phyloP scores from a whole-genome alignment of 2,888 invertebrate species.

The Alentia gelatinosa region DNA sequence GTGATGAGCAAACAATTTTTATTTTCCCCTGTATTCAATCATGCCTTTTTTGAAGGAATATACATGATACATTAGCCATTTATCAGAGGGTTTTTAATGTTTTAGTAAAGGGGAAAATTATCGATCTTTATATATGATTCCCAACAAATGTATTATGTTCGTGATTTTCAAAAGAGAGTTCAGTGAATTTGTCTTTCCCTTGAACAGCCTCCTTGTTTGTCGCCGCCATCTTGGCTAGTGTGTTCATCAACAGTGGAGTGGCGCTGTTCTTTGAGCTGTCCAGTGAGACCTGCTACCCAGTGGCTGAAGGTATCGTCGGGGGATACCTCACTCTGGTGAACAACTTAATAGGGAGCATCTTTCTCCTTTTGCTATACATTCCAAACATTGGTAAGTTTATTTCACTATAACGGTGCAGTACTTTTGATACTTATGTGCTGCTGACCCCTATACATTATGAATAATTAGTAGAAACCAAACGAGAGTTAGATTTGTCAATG shows the following conservation, averaged over 20 bases:
- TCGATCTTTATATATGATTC: background rate
- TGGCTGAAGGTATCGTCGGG: slow-evolving; percentile 55
- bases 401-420: background rate
- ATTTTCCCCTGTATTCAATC: too few species aligned
- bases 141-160: background rate
- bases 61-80: too few species aligned
- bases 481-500: too few species aligned
- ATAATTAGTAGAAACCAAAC: too few species aligned
- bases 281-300: slow-evolving; percentile 55
- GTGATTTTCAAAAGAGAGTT: too few species aligned
- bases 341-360: slow-evolving; percentile 44
- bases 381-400: slow-evolving; percentile 52
- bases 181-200: too few species aligned
- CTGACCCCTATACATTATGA: too few species aligned
- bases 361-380: slow-evolving; percentile 41
- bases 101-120: too few species aligned
- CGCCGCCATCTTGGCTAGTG: slow-evolving; percentile 45
- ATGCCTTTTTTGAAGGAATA: too few species aligned
- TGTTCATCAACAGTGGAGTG: slow-evolving; percentile 51
- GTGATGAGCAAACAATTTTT: too few species aligned
- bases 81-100: too few species aligned
- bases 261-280: slow-evolving; percentile 56
- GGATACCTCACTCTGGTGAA: slow-evolving; percentile 57
- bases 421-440: too few species aligned
- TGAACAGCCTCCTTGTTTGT: slow-evolving; percentile 55